Evolutionary conservation across 2,888 invertebrate genomes (phyloP), one percentile per base, ranked within the genome.

Genomic region (Pristionchus arcanus): DNA sequence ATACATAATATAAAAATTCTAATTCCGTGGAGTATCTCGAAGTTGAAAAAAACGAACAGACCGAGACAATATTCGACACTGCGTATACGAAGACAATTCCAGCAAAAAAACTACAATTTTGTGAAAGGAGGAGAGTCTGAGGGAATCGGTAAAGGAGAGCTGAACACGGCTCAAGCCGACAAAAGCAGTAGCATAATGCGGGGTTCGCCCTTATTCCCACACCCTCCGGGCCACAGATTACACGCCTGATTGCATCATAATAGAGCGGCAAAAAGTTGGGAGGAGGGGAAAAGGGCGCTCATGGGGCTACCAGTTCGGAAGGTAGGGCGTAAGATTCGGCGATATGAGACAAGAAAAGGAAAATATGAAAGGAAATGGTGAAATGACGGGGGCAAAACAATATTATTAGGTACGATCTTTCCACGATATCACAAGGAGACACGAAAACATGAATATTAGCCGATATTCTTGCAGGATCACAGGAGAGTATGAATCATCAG

Each of bases 201-300:
- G 71, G 34, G 34, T 31, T 42, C 74, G 81, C 37, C 81, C 49
- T 81, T 28, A 31, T 81, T 53, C 81, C n/a, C 49, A 81, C n/a
- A n/a, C n/a, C 68, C 68, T n/a, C 4, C 9, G 71, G 34, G 71
- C 77, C 49, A 49, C 42, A 81, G 81, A 81, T 81, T 53, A 49
- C 53, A 81, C 49, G 81, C 49, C n/a, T 81, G 81, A 81, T 81
- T 81, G 81, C 81, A 53, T 81, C 81, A 81, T 81, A 81, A 81
- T 81, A 81, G 53, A 0, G 81, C n/a, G 81, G 34, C 81, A 81
- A 81, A 49, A 81, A 81, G 42, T n/a, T 28, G 28, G 74, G 34
- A 11, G 68, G 37, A 42, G 74, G 42, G 42, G 19, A 28, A 28
- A 49, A 19, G 49, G 77, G n/a, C n/a, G n/a, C n/a, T n/a, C n/a